Percentiles rank a stretch among this genome's conserved stretches.
Evolutionary conservation across 2,113 vertebrate genomes (phyloP).

Genomic region (Oreotrochilus melanogaster): DNA sequence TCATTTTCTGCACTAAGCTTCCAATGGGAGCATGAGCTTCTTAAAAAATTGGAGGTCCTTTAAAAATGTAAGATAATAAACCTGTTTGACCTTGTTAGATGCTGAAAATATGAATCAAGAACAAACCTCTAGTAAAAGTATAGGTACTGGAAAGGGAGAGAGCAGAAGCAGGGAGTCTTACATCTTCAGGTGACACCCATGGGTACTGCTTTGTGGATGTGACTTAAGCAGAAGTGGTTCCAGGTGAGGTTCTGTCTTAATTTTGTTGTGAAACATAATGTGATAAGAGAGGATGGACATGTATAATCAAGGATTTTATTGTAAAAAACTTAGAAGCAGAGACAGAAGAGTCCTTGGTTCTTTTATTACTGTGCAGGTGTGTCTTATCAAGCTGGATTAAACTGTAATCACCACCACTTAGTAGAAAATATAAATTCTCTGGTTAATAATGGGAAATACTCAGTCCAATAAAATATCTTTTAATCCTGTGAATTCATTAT

Average conservation of each 20-base stretch:
- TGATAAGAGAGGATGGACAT: background rate
- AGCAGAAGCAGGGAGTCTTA: background rate
- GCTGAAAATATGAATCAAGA: background rate
- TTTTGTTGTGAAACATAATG: background rate
- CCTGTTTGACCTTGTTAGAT: background rate
- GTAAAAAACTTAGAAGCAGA: background rate
- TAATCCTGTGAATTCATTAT: background rate
- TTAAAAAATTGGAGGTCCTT: background rate
- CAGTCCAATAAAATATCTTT: background rate
- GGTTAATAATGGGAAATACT: background rate
- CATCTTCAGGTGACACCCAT: background rate
- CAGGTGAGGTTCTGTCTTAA: background rate
- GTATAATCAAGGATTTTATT: background rate
- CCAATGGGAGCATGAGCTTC: background rate
- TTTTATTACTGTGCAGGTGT: background rate
- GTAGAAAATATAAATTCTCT: background rate
- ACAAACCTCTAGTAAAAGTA: background rate
- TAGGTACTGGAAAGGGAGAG: background rate
- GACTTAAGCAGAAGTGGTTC: background rate
- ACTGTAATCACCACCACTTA: background rate
- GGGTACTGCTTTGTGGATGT: background rate
- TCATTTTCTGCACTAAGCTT: background rate
- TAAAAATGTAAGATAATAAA: background rate
- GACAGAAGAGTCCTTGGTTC: background rate
- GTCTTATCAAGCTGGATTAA: background rate